Base-by-base conservation (phyloP, 1,140 invertebrate species). In the Papilio machaon region DNA sequence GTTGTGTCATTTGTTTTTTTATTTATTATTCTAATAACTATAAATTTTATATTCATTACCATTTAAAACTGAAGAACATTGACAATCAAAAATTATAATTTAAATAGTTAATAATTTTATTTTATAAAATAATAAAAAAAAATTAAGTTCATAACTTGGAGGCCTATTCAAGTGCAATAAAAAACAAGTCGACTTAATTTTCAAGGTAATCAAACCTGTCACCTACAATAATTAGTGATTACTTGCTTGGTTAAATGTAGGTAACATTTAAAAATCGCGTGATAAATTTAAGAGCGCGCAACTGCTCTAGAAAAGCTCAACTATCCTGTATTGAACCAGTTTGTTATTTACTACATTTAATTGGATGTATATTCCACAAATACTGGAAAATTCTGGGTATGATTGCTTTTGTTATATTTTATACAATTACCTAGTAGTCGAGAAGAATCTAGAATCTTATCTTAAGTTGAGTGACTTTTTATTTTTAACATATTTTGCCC, bases 181-280 rank as follows among this genome's bases (percentile, higher is more conserved):
- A 76, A 76, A 76, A 76, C 74, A 76, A 76, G 23, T 46, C 43
- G 74, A 52, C 19, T 75, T 6, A 11, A 76, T 76, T 76, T 76
- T 76, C 74, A 76, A 76, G 74, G 74, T 76, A 9, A 76, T 23
- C 49, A 49, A 74, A 74, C 46, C 74, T 76, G 74, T 76, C 74
- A 52, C 74, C 8, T 49, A 75, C 73, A 23, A 73, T 73, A 75
- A 74, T 74, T 74, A 74, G 46, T 76, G n/a, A 35, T 54, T 52
- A 76, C 74, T 19, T 19, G 19, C 74, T 76, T 76, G 74, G 47
- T 0, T 74, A 47, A 75, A 76, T 35, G 74, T 76, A 76, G 74
- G 47, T 76, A 76, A 76, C 74, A 52, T 76, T 76, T 76, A 76
- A 74, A 19, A 47, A 43, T 8, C 43, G 73, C 46, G 19, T 46